A percentile compares a stretch with the other conserved stretches of the same genome.
These are phyloP conservation scores for Onthophagus taurus DNA, from an alignment of 1,140 invertebrate species.

Conservation along the genomic window DNA sequence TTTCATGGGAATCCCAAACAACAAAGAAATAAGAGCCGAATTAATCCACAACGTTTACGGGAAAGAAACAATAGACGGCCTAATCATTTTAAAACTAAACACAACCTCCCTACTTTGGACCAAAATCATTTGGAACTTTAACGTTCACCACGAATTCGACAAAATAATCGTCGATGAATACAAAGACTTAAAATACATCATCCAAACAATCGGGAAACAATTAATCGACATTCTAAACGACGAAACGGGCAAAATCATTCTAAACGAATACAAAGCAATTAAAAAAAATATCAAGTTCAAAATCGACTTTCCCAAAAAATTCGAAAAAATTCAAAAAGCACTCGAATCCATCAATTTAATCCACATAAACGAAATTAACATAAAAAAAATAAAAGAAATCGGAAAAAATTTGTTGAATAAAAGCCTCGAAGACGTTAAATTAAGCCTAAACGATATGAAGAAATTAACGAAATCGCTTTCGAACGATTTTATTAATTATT, in stretches of 20 bases:
- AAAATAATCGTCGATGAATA: slow-evolving; percentile 18
- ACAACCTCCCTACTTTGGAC: slow-evolving; percentile 18
- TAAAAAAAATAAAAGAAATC: slow-evolving; percentile 15
- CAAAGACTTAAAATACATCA: slow-evolving; percentile 16
- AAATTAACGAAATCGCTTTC: too few relatives aligned
- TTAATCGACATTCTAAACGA: slow-evolving; percentile 19
- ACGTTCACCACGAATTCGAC: slow-evolving; percentile 12
- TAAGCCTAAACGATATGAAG: slow-evolving; percentile 17
- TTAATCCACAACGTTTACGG: slow-evolving; percentile 16
- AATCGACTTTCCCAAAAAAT: too few relatives aligned
- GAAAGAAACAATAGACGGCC: slow-evolving; percentile 11
- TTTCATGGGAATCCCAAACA: slow-evolving; percentile 15
- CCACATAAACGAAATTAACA: slow-evolving; percentile 7
- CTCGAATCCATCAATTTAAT: background rate
- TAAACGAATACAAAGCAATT: slow-evolving; percentile 10
- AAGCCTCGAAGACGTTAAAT: slow-evolving; percentile 12
- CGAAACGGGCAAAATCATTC: slow-evolving; percentile 15
- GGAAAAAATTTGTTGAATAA: slow-evolving; percentile 14
- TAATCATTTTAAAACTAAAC: slow-evolving; percentile 14
- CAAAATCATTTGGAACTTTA: slow-evolving; percentile 16
- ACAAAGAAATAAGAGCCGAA: slow-evolving; percentile 13
- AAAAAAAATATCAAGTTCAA: too few relatives aligned
- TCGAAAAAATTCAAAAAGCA: too few relatives aligned
- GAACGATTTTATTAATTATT: too few relatives aligned
- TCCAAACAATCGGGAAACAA: slow-evolving; percentile 16